Evolutionary conservation across 2,888 invertebrate species (phyloP).

Genomic region (Drepanosiphum platanoidis): DNA sequence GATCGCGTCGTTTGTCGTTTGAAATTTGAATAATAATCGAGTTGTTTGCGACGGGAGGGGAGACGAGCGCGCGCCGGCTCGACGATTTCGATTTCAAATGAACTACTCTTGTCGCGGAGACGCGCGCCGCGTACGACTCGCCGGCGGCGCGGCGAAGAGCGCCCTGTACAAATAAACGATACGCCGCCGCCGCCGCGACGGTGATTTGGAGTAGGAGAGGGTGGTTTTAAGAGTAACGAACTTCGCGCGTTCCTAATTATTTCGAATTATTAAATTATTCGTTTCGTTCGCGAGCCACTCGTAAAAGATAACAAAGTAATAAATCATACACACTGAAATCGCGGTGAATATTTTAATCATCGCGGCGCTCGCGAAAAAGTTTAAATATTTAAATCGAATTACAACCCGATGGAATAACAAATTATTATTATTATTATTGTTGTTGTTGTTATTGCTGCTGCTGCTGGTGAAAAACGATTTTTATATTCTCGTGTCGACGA

Average conservation of each 20-base stretch:
- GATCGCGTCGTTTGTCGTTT: not conserved
- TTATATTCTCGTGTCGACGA: not conserved
- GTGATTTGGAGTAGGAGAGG: not conserved
- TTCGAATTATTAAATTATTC: constrained; percentile 41
- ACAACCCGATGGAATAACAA: not conserved
- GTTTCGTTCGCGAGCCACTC: constrained; percentile 4
- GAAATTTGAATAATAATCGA: constrained; percentile 7
- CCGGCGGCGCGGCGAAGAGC: not conserved
- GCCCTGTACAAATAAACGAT: constrained; percentile 3
- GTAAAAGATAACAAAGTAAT: constrained; percentile 32
- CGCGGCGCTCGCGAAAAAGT: not conserved
- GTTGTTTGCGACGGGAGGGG: not conserved
- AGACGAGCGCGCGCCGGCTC: not conserved
- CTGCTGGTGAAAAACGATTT: not conserved
- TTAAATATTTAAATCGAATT: constrained; percentile 12
- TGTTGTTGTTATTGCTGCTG: too few species aligned
- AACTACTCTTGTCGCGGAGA: constrained; percentile 22
- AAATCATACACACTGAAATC: constrained; percentile 30
- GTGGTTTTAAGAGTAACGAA: constrained; percentile 6
- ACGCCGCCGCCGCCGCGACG: too few species aligned
- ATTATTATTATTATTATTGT: too few species aligned
- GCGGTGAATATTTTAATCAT: constrained; percentile 41
- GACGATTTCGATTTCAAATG: constrained; percentile 10
- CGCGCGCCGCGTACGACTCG: not conserved
- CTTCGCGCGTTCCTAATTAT: constrained; percentile 26